Evolutionary conservation across 1,140 invertebrate species (phyloP), one percentile per base, ranked within the genome.

Genomic region (Drosophila kurseongensis): DNA sequence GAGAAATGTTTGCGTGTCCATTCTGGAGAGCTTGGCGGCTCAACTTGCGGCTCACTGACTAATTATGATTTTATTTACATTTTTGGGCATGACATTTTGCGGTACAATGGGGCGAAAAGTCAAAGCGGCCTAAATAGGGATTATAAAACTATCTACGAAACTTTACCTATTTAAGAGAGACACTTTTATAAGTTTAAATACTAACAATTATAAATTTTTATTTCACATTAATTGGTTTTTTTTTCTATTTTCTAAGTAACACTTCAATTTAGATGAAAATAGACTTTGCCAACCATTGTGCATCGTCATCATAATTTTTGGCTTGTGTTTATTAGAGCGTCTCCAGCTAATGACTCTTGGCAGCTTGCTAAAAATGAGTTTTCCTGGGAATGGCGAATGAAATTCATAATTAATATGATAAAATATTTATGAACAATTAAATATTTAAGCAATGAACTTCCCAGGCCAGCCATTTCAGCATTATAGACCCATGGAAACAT

Each of bases 391-490:
- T 77, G 63, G 27, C 50, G 60, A 67, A 42, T 61, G 72, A 78
- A 85, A 72, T 58, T 58, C 51, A 69, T 80, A 77, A 83, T 82
- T 82, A 66, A 78, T 86, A 78, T 86, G 69, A 76, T 86, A 75
- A 86, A 76, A 79, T 88, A 83, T 86, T 68, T 79, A 79, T 88
- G 75, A 78, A 75, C 78, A 78, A 86, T 86, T 86, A 61, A 47
- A 42, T 73, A 79, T 83, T 61, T 69, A 23, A 63, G 41, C 48
- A 69, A 38, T 54, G 41, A 74, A 59, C 60, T 85, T 61, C 47
- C 75, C 41, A 40, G 42, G 32, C 42, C 54, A 71, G 54, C 16
- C 36, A 58, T 71, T 71, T 48, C 67, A 32, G 18, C 35, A 10
- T 18, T 67, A 18, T 36, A 40, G 45, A 9, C 14, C 9, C 32